phyloP scores from a whole-genome alignment of 2,888 invertebrate species.

The Pristionchus maxplancki region DNA sequence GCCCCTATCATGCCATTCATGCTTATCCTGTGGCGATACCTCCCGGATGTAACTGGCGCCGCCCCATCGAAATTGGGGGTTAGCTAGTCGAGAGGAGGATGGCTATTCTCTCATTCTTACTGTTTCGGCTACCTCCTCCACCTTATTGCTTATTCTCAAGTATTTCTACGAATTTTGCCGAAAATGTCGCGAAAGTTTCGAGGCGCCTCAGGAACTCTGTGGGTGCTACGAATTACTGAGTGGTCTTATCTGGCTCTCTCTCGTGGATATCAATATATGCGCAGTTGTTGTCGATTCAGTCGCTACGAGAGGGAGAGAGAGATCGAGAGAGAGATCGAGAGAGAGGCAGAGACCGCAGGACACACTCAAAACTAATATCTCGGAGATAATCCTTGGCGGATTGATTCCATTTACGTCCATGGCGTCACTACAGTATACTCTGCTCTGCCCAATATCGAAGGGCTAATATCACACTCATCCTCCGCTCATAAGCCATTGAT shows the following conservation, averaged over 20 bases:
- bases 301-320: neutral
- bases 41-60: neutral
- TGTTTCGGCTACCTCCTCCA: neutral
- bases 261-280: neutral
- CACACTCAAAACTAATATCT: constrained; percentile 55
- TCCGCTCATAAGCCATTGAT: constrained; percentile 30
- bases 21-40: neutral
- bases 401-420: neutral
- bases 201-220: neutral
- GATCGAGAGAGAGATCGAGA: constrained; percentile 25
- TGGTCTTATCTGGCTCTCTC: neutral
- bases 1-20: constrained; percentile 33
- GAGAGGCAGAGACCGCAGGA: constrained; percentile 49
- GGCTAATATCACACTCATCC: neutral
- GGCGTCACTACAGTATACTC: constrained; percentile 9
- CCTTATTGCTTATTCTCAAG: neutral
- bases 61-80: neutral
- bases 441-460: constrained; percentile 18
- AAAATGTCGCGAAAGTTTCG: no score
- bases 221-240: neutral
- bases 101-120: neutral
- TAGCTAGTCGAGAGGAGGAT: neutral
- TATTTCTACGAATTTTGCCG: no score
- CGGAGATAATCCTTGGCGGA: constrained; percentile 57
- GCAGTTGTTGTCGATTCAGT: neutral